Evolutionary conservation across 1,140 invertebrate genomes (phyloP), one percentile per base, ranked within the genome.

Genomic region (Meloidogyne exigua): DNA sequence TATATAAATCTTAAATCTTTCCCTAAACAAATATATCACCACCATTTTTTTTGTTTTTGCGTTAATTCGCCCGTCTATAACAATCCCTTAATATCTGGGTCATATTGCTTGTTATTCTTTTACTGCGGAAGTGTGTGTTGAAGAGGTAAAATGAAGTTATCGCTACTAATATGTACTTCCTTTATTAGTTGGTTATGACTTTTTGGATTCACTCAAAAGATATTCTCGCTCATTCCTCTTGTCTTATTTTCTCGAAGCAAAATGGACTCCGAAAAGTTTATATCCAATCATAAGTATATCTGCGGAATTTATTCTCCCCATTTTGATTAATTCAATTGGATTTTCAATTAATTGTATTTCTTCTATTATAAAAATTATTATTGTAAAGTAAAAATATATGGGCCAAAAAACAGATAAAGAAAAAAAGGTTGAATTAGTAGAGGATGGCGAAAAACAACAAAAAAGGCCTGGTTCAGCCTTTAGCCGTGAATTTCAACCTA

Each of bases 401-500:
- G 49, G 49, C 49, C 49, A 57, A 57, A 57, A 57, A 57, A 57
- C 49, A 5, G 49, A 57, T 57, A 57, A 57, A 57, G 49, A 57
- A n/a, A 57, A 57, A n/a, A 57, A 57, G 10, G 49, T 57, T n/a
- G 49, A 57, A 57, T 57, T 57, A n/a, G 49, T 57, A 57, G 49
- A 57, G 5, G 49, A 57, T n/a, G n/a, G 49, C 9, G 49, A 57
- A n/a, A 57, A 57, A 57, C 49, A 57, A n/a, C 49, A 57, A 21
- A 76, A 77, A 49, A 68, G 79, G 12, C 66, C 80, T 36, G 79
- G 72, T 18, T 77, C 72, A 9, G 79, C 79, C 36, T 64, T 81
- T 49, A 80, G 79, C 15, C 80, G 68, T 28, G 71, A 80, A 28
- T 80, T 80, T 42, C 68, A 71, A 66, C 77, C 79, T 18, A 71